A percentile compares a stretch with the other conserved stretches of the same genome.
phyloP scores from a whole-genome alignment of 1,140 invertebrate species.

The Triops cancriformis region DNA sequence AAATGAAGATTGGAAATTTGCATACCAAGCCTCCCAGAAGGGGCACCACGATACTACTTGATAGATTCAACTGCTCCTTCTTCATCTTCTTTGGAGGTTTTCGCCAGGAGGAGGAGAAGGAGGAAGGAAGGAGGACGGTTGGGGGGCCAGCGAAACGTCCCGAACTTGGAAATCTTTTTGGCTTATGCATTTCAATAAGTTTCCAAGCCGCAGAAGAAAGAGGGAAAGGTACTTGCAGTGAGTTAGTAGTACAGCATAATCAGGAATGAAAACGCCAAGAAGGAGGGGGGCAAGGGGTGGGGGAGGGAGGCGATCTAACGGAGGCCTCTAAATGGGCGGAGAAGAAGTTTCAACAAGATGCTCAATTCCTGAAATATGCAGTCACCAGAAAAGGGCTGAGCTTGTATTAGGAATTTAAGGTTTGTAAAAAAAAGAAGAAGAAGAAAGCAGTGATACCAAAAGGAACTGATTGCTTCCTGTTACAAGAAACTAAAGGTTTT shows the following conservation, averaged over 20 bases:
- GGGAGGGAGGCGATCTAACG: not conserved
- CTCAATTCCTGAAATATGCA: not conserved
- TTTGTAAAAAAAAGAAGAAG: not conserved
- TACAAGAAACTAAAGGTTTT: not conserved
- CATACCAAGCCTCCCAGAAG: not conserved
- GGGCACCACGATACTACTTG: not conserved
- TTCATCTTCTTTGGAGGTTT: conserved; percentile 1
- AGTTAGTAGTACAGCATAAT: not conserved
- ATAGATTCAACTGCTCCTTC: not conserved
- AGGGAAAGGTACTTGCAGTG: not conserved
- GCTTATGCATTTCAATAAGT: conserved; percentile 2
- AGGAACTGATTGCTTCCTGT: conserved; percentile 13
- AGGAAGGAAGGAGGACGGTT: too few species aligned
- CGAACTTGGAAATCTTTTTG: not conserved
- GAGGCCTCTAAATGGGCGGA: not conserved
- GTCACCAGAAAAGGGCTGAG: conserved; percentile 12
- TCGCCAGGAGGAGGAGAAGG: not conserved
- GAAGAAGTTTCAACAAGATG: conserved; percentile 8
- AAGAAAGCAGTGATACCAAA: not conserved
- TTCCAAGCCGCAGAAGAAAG: not conserved
- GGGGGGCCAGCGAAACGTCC: not conserved
- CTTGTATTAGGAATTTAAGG: not conserved
- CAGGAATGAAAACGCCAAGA: not conserved
- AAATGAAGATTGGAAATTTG: conserved; percentile 1
- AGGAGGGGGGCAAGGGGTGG: not conserved